Conservation (phyloP, 2,888 invertebrate species). For the Leptinotarsa tumamoca region DNA sequence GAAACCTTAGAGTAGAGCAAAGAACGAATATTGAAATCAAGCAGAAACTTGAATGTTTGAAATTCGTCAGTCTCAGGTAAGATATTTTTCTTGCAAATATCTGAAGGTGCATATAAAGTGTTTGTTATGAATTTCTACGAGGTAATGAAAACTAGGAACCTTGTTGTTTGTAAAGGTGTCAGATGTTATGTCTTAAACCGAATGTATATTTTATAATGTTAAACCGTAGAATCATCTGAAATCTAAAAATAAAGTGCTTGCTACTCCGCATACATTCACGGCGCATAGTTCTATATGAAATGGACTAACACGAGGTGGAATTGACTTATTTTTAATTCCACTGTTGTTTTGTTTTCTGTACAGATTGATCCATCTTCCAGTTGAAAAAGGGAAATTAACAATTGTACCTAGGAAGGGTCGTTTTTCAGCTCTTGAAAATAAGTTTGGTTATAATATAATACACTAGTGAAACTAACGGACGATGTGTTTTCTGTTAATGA, state of each 20-base stretch:
- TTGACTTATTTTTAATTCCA: constrained; percentile 29
- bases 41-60: too few relatives aligned
- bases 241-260: constrained; percentile 29
- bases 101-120: constrained; percentile 4
- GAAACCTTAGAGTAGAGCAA: too few relatives aligned
- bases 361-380: not conserved
- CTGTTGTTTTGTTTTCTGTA: constrained; percentile 22
- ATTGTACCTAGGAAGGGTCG: not conserved
- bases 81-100: not conserved
- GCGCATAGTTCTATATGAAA: constrained; percentile 27
- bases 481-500: constrained; percentile 19
- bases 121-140: not conserved
- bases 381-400: constrained; percentile 12
- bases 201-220: constrained; percentile 28
- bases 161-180: constrained; percentile 26
- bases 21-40: too few relatives aligned
- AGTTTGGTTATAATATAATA: constrained; percentile 6
- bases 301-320: constrained; percentile 24
- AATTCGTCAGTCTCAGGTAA: too few relatives aligned
- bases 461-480: not conserved
- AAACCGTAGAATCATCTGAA: constrained; percentile 20
- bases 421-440: not conserved
- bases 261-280: constrained; percentile 14
- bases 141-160: constrained; percentile 23
- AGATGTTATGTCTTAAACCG: constrained; percentile 18